These are phyloP conservation scores for Albula glossodonta DNA, from an alignment of 2,113 vertebrate genomes.

Conservation along the genomic window DNA sequence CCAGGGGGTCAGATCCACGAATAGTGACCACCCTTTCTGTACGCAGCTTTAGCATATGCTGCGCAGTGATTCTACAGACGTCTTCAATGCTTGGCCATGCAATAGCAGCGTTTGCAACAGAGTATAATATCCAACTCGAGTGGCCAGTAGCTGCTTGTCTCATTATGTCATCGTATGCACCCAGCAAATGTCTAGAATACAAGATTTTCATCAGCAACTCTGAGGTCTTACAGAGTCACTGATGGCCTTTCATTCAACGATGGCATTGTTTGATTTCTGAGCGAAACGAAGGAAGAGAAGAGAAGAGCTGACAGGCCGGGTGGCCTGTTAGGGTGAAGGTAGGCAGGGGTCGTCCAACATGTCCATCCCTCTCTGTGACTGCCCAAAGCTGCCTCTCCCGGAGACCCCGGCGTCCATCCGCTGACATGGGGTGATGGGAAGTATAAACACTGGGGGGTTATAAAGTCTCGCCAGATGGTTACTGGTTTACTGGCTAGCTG, in stretches of 20 bases:
- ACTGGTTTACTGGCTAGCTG: not conserved
- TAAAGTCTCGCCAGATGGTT: not conserved
- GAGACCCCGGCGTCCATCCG: not conserved
- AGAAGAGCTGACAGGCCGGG: not conserved
- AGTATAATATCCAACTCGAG: too few species aligned
- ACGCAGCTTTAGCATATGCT: too few species aligned
- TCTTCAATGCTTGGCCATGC: not conserved
- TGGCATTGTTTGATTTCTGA: not conserved
- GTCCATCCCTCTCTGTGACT: not conserved
- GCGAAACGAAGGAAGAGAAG: not conserved
- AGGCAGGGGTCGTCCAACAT: not conserved
- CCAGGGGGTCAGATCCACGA: not conserved
- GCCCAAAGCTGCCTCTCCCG: not conserved
- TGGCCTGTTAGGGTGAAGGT: not conserved
- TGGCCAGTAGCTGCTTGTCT: not conserved
- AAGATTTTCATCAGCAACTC: not conserved
- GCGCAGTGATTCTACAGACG: not conserved
- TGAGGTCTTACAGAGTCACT: not conserved
- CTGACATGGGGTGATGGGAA: not conserved
- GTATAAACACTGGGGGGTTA: not conserved
- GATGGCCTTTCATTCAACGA: not conserved
- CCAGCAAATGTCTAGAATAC: not conserved
- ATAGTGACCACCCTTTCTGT: not conserved
- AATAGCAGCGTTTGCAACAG: not conserved
- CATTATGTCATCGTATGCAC: not conserved